Percentiles rank a stretch among this genome's conserved stretches.
These are phyloP conservation scores for Pao palembangensis DNA, from an alignment of 2,113 vertebrate genomes.

Conservation along the genomic window DNA sequence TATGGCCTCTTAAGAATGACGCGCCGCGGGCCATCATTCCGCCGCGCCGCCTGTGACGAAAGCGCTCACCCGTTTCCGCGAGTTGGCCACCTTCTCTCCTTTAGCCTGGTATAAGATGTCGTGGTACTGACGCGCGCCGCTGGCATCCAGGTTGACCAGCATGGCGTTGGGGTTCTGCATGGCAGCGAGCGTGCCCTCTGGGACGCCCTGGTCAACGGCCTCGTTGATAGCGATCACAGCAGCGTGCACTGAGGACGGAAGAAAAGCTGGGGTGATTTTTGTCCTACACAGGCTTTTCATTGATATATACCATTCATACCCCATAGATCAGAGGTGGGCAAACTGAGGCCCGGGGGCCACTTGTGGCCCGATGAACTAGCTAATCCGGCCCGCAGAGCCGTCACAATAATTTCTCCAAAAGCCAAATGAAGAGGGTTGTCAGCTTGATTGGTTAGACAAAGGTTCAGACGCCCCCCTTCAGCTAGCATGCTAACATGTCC, in stretches of 20 bases:
- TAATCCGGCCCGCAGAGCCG: too few relatives aligned
- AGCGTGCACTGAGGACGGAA: conserved; percentile 84
- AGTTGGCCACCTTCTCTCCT: conserved; percentile 85
- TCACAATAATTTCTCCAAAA: too few relatives aligned
- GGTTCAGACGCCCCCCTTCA: too few relatives aligned
- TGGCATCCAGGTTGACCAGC: conserved; percentile 83
- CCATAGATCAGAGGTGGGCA: too few relatives aligned
- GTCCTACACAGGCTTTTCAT: too few relatives aligned
- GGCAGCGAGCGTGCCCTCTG: conserved; percentile 82
- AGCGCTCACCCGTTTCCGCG: conserved; percentile 85
- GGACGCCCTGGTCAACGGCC: conserved; percentile 84
- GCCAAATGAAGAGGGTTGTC: too few relatives aligned
- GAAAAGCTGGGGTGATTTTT: not conserved
- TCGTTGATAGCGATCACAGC: conserved; percentile 98
- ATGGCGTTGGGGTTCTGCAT: conserved; percentile 96
- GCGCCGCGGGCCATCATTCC: not conserved
- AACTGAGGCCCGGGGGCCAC: too few relatives aligned
- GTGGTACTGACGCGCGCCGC: conserved; percentile 79
- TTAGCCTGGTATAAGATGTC: conserved; percentile 87
- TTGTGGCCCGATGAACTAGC: too few relatives aligned
- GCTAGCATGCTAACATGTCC: too few relatives aligned
- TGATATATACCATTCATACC: too few relatives aligned
- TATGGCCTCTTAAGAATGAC: not conserved
- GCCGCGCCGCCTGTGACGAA: too few relatives aligned
- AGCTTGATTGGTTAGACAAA: too few relatives aligned